phyloP scores from a whole-genome alignment of 2,888 invertebrate genomes.

The Amphimallon solstitiale region DNA sequence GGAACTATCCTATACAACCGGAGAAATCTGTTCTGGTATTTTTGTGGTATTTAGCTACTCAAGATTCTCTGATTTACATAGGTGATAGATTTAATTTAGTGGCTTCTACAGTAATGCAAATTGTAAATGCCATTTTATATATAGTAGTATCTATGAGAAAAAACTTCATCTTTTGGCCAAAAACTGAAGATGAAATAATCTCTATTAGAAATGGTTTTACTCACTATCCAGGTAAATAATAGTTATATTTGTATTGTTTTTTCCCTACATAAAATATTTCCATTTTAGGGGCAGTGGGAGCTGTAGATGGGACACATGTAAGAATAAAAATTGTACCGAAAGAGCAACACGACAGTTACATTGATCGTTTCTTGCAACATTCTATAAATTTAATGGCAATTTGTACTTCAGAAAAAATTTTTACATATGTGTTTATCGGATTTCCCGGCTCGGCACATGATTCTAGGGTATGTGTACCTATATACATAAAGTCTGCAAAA shows the following conservation, averaged over 20 bases:
- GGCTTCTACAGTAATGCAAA: not conserved
- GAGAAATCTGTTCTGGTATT: not conserved
- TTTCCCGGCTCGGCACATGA: too few relatives aligned
- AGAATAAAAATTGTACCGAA: too few relatives aligned
- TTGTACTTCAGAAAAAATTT: not conserved
- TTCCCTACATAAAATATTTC: too few relatives aligned
- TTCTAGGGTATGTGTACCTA: too few relatives aligned
- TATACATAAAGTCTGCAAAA: too few relatives aligned
- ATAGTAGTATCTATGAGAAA: conserved; percentile 2
- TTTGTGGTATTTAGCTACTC: not conserved
- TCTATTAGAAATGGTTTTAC: not conserved
- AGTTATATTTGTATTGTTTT: too few relatives aligned
- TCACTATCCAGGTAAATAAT: conserved; percentile 4
- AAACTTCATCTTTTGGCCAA: conserved; percentile 1
- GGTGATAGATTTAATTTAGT: not conserved
- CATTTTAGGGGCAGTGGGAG: not conserved
- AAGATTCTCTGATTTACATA: not conserved
- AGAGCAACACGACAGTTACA: too few relatives aligned
- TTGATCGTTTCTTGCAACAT: not conserved
- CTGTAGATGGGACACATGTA: not conserved
- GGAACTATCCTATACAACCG: not conserved
- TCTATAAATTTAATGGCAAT: too few relatives aligned
- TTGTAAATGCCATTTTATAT: not conserved
- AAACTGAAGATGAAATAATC: not conserved
- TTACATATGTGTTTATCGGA: not conserved